phyloP scores from a whole-genome alignment of 2,797 vertebrate genomes.

The Clarias pachynema region DNA sequence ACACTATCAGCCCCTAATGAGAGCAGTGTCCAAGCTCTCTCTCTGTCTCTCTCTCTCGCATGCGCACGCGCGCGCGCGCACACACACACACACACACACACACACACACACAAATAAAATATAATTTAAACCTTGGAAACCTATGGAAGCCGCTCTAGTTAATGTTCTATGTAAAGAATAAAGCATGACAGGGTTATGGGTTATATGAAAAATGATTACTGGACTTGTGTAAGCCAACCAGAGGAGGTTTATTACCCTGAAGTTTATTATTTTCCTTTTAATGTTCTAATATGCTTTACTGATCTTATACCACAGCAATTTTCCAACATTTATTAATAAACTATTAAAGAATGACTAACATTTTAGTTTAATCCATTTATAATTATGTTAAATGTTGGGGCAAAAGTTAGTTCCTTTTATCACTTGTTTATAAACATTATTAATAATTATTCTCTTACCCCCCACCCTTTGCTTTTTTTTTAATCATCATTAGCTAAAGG shows the following conservation, averaged over 20 bases:
- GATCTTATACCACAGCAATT: not conserved
- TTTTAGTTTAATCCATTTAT: not conserved
- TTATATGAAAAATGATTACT: not conserved
- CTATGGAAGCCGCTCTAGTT: not conserved
- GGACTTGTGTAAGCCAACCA: not conserved
- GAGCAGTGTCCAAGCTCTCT: not conserved
- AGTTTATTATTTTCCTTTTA: not conserved
- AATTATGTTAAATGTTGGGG: not conserved
- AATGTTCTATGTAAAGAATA: not conserved
- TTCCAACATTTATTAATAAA: not conserved
- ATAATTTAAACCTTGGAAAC: not conserved
- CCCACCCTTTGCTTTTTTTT: not conserved
- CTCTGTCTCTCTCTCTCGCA: not conserved
- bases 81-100: not conserved
- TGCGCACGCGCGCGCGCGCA: no score
- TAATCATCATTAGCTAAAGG: not conserved
- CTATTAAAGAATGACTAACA: not conserved
- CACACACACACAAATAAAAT: not conserved
- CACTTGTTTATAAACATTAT: not conserved
- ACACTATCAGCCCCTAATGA: constrained; percentile 18
- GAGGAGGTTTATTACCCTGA: not conserved
- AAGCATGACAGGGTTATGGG: not conserved
- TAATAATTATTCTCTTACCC: not conserved
- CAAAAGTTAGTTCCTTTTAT: not conserved
- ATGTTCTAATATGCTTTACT: not conserved